phyloP scores from a whole-genome alignment of 53 echinoderm and acorn worm species.

The Arbacia lixula region DNA sequence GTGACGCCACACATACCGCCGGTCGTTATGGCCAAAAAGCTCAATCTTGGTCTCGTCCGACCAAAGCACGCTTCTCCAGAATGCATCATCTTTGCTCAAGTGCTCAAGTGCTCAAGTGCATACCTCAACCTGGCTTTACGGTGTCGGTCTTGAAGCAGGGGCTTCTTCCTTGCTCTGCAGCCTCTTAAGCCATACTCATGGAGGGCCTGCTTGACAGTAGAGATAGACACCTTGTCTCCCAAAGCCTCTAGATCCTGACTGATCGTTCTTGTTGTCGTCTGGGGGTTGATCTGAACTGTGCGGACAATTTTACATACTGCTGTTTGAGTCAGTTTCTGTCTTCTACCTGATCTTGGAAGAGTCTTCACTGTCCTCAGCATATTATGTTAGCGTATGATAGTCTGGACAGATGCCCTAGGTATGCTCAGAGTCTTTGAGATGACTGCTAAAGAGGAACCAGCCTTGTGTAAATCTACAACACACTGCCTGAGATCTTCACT shows the following conservation, averaged over 20 bases:
- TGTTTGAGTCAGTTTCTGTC: background rate
- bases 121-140: background rate
- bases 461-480: background rate
- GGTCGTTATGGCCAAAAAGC: conserved; percentile 33
- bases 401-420: background rate
- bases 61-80: background rate
- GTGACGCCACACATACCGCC: background rate
- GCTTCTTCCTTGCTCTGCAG: background rate
- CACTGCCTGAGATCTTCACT: background rate
- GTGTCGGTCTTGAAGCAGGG: background rate
- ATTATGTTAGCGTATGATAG: background rate
- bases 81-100: background rate
- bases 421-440: too few relatives aligned
- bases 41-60: conserved; percentile 42
- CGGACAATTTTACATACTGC: background rate
- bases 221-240: background rate
- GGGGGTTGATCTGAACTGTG: background rate
- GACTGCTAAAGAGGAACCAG: background rate
- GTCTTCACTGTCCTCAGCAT: background rate
- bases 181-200: background rate
- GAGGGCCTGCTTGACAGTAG: background rate
- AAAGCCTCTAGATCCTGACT: background rate
- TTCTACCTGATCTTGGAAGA: background rate
- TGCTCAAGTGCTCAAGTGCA: background rate
- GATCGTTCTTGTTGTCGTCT: background rate